A percentile compares a stretch with the other conserved stretches of the same genome.
phyloP scores from a whole-genome alignment of 2,888 invertebrate genomes.

The Lacanobia wlatinum region DNA sequence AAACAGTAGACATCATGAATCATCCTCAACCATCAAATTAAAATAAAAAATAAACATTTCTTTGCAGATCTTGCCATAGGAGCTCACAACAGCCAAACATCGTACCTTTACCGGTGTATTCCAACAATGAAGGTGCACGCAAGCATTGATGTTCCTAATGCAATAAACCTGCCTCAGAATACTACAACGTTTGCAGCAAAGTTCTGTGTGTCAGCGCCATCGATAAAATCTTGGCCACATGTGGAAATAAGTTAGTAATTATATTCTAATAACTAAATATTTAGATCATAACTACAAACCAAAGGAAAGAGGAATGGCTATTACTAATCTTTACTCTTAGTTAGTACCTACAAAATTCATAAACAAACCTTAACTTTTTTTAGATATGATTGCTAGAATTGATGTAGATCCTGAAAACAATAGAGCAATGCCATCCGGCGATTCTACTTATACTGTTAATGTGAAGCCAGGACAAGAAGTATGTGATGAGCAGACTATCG shows the following conservation, averaged over 20 bases:
- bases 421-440: constrained; percentile 78
- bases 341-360: background rate
- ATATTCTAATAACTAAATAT: background rate
- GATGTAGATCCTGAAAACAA: constrained; percentile 78
- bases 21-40: no score
- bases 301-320: background rate
- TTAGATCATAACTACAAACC: no score
- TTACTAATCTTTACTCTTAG: no score
- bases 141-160: constrained; percentile 79
- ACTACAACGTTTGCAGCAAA: constrained; percentile 81
- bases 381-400: constrained; percentile 80
- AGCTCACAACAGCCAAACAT: constrained; percentile 90
- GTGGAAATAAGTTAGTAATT: constrained; percentile 75
- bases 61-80: constrained; percentile 91
- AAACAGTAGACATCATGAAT: no score
- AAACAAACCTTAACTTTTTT: constrained; percentile 2
- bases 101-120: constrained; percentile 88
- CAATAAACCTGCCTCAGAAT: constrained; percentile 81
- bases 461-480: constrained; percentile 74
- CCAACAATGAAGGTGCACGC: constrained; percentile 80
- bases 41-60: background rate
- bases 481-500: constrained; percentile 82
- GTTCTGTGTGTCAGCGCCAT: constrained; percentile 79
- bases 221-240: constrained; percentile 73
- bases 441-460: constrained; percentile 73